Evolutionary conservation across 2,113 vertebrate species (phyloP), one percentile per base, ranked within the genome.

Genomic region (Ardeotis arabs): DNA sequence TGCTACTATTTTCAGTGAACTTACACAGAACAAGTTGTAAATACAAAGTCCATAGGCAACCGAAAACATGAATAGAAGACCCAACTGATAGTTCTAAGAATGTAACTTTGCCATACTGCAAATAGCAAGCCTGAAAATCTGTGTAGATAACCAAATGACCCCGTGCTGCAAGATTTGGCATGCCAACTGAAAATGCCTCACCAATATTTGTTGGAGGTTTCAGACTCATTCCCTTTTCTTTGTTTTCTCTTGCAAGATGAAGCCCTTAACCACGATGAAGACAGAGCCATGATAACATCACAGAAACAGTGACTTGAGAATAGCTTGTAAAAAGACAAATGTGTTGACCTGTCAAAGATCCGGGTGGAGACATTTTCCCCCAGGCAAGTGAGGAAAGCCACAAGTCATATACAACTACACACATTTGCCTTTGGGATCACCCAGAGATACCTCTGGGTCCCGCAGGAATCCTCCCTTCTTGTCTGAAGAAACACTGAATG

Each of bases 391-490:
- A 87, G 31, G 37, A 75, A 82, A 73, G 24, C 9, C 21, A 39
- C 12, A 80, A 70, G 10, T 60, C 18, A 21, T 12, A 0, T 13
- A 0, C 4, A 55, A 87, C 17, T 39, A 35, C 5, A 31, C 17
- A 7, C 9, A 14, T 44, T 49, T 69, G 47, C 28, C 41, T 82
- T 63, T 23, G 35, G 56, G 23, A 75, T 64, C 41, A 59, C 25
- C 9, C 24, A 64, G 29, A 64, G n/a, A 62, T 18, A 29, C 0
- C 9, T 7, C 7, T 4, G 24, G 9, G 12, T 4, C 31, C 5
- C 3, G 2, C 14, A 55, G 12, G 7, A 23, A 73, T 20, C 11
- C 58, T 50, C 15, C 12, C 7, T 45, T 39, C 28, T n/a, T 17
- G 3, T 14, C 55, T 62, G 39, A 79, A 59, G 64, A 74, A 77